Evolutionary conservation across 2,888 invertebrate genomes (phyloP), one percentile per base, ranked within the genome.

Genomic region (Diploptera punctata): DNA sequence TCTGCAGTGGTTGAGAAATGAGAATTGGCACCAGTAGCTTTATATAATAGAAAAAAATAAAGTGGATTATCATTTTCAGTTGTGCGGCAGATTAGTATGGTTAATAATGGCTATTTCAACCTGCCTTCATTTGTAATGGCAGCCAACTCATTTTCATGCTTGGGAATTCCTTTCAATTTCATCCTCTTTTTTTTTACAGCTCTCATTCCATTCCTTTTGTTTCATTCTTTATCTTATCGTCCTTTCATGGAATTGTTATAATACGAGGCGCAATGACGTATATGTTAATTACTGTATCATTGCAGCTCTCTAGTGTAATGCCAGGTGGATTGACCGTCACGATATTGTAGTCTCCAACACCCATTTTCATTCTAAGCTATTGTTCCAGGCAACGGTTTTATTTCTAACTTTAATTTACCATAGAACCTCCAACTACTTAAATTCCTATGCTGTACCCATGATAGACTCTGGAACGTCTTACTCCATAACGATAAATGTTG

Each of bases 31-130:
- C 52, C 24, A 24, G 52, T 52, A 52, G 52, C 52, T 24, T 2
- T 24, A 21, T 24, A 13, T 13, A 52, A 13, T 2, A 24, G 24
- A 24, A 47, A 47, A 52, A 49, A n/a, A 21, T 21, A 52, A 24
- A 52, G 3, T 52, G 52, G 52, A 52, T 52, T 52, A 52, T 24
- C 52, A 52, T 52, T 52, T 52, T 52, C 24, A 9, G 24, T 52
- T 5, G 24, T 24, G 52, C n/a, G 13, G 52, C 18, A 52, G 24
- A 52, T 52, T 52, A 52, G 4, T 9, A 52, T 24, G 24, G 52
- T 9, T 52, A 52, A 49, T 49, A 19, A 52, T 52, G 52, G 19
- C 52, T 52, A 24, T 52, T 52, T 24, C 7, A 24, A 52, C 19
- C 24, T 19, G 10, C 13, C 52, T 19, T 52, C 2, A 52, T 16